A percentile compares a stretch with the other conserved stretches of the same genome.
Evolutionary conservation across 2,113 vertebrate genomes (phyloP).

Genomic region (Mastomys coucha): DNA sequence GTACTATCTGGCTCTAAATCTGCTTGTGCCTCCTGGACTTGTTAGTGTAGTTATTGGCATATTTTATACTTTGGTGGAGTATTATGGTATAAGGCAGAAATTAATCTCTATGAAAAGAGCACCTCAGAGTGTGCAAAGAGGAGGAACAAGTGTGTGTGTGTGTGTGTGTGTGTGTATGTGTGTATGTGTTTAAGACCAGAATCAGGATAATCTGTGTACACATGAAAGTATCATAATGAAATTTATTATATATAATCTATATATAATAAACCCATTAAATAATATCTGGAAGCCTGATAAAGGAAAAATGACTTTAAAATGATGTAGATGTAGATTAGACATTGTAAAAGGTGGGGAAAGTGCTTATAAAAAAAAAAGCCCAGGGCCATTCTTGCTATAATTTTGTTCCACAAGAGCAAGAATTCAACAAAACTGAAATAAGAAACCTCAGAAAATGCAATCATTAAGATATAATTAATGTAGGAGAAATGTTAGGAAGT

Average conservation of each 20-base stretch:
- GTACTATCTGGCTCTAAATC: background rate
- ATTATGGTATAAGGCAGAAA: background rate
- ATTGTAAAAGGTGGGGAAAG: constrained; percentile 28
- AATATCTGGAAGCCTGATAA: constrained; percentile 8
- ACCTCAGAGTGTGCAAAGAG: background rate
- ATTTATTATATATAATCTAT: background rate
- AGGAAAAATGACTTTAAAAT: constrained; percentile 8
- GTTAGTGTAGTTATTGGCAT: background rate
- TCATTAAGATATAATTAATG: constrained; percentile 69
- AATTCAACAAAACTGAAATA: constrained; percentile 41
- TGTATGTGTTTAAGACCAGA: background rate
- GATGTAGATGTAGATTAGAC: background rate
- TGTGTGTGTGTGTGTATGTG: background rate
- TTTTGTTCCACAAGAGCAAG: background rate
- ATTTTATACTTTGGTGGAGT: constrained; percentile 32
- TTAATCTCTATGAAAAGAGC: constrained; percentile 18
- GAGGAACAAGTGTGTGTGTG: background rate
- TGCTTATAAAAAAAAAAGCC: background rate
- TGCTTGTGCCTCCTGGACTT: constrained; percentile 28
- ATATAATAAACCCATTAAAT: background rate
- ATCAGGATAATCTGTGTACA: background rate
- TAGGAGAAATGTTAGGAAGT: constrained; percentile 64
- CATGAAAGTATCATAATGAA: background rate
- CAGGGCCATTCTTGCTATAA: constrained; percentile 20
- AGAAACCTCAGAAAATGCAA: constrained; percentile 57